Conservation (phyloP, 2,113 vertebrate genomes). For the Eleginops maclovinus region DNA sequence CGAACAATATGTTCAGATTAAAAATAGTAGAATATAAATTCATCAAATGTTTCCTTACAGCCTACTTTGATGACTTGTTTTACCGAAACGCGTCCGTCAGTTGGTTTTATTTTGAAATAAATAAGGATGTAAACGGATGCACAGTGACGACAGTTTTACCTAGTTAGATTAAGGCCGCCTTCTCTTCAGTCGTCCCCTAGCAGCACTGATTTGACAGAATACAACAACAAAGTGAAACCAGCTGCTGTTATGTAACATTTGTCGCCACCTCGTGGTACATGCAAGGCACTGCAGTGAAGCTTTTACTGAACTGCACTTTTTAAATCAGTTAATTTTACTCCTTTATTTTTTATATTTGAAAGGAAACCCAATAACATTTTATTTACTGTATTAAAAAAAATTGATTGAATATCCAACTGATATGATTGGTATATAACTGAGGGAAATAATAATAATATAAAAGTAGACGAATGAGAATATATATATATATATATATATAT, state of each 20-base stretch:
- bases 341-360: not conserved
- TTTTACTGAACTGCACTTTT: not conserved
- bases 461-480: too few species aligned
- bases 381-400: too few species aligned
- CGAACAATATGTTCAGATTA: not conserved
- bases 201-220: constrained; percentile 15
- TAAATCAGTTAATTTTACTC: not conserved
- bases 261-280: constrained; percentile 36
- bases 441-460: too few species aligned
- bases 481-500: too few species aligned
- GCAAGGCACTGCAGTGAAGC: not conserved
- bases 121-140: not conserved
- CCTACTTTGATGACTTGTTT: too few species aligned
- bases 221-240: constrained; percentile 31
- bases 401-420: too few species aligned
- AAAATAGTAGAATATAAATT: too few species aligned
- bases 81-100: not conserved
- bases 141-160: not conserved
- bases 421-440: not conserved
- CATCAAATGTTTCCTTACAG: too few species aligned
- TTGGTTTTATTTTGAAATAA: constrained; percentile 50
- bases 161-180: constrained; percentile 18
- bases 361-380: not conserved
- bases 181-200: constrained; percentile 15
- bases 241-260: constrained; percentile 18